phyloP scores from a whole-genome alignment of 2,113 vertebrate genomes.

The Neogobius melanostomus region DNA sequence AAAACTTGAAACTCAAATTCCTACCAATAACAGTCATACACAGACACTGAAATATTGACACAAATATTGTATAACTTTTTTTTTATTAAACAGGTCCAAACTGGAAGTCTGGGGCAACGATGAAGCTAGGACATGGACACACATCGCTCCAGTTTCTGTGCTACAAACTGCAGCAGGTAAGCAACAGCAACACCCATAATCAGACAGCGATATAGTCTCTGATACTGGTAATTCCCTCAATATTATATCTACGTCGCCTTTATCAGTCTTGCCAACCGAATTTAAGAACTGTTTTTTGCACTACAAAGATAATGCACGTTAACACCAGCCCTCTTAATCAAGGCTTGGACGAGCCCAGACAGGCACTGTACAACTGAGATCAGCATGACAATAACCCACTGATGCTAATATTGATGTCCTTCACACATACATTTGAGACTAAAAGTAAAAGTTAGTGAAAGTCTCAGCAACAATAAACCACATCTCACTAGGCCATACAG shows the following conservation, averaged over 20 bases:
- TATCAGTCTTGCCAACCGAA: not conserved
- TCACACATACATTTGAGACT: not conserved
- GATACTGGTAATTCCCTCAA: no score
- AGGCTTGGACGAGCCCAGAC: not conserved
- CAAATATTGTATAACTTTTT: no score
- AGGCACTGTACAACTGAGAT: not conserved
- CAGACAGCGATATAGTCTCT: no score
- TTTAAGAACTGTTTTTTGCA: not conserved
- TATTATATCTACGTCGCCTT: not conserved
- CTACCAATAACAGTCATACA: not conserved
- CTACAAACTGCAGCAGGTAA: no score
- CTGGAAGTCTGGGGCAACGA: no score
- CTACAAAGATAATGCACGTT: conserved; percentile 5
- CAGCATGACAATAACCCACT: not conserved
- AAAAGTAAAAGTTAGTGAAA: not conserved
- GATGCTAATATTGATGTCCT: not conserved
- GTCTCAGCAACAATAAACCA: not conserved
- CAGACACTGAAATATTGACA: not conserved
- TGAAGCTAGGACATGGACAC: no score
- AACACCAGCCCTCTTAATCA: conserved; percentile 4
- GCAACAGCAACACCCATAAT: no score
- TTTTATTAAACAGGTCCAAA: no score
- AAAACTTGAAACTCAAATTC: not conserved
- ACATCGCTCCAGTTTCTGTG: no score
- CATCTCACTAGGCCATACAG: not conserved